Evolutionary conservation across 2,113 vertebrate species (phyloP), one percentile per base, ranked within the genome.

Genomic region (Anoura caudifer): DNA sequence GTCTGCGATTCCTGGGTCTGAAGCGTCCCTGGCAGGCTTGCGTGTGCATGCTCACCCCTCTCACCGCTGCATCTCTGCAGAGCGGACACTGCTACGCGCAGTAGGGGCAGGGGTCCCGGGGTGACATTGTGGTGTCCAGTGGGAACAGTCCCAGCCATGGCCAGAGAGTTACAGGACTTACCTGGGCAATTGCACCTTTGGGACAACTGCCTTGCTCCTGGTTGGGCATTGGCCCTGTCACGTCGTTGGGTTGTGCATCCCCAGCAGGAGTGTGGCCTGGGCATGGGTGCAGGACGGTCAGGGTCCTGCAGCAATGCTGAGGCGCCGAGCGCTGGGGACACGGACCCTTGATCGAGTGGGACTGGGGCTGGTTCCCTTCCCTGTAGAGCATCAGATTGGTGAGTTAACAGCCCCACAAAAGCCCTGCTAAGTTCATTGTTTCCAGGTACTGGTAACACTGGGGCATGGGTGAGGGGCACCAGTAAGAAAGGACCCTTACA

Each of bases 391-490:
- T 33, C 77, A 63, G 61, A 20, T 36, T 47, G 2, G 1, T 17
- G 28, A 17, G 31, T 19, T 24, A 12, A 1, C 65, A 13, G 16
- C 11, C 61, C 45, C 69, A n/a, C 73, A 36, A 8, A 47, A 70
- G 8, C 20, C n/a, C 12, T 17, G 43, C 19, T 65, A 2, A 0
- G 41, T 13, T 36, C 14, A 20, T 45, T 63, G 0, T 76, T 59
- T 87, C 9, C 38, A 16, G 43, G 7, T 2, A 2, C 36, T 2
- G 2, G 38, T 16, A 5, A 4, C 3, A 0, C 43, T 31, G 26
- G 59, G 56, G 54, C 54, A 20, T 19, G 50, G 26, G 33, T 24
- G 16, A 38, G 8, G 2, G 14, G 50, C 67, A 12, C 20, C 28
- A n/a, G 41, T 5, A 4, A 56, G 36, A 38, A 26, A 72, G 36